These are phyloP conservation scores for Saccostrea glomerata DNA, from an alignment of 1,140 invertebrate genomes.

Conservation along the genomic window DNA sequence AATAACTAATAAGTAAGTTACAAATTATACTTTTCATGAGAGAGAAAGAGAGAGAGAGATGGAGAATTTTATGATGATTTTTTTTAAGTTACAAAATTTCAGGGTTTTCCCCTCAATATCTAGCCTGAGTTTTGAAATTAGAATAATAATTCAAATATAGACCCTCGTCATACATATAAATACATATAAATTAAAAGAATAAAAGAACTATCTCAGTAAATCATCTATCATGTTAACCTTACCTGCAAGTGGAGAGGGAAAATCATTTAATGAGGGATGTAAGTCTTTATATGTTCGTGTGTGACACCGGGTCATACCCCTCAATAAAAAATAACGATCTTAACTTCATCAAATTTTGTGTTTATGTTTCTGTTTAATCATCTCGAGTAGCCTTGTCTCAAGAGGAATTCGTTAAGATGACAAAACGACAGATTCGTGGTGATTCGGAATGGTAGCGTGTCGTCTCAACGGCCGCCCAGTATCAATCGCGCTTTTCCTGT, in stretches of 20 bases:
- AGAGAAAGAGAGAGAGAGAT: too few relatives aligned
- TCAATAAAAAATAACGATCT: conserved; percentile 37
- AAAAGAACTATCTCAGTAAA: neutral
- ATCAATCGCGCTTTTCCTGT: conserved; percentile 47
- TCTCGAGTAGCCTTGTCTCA: conserved; percentile 45
- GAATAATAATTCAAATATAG: neutral
- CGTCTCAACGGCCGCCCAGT: conserved; percentile 43
- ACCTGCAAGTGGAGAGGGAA: neutral
- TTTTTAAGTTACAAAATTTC: neutral
- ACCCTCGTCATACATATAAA: too few relatives aligned
- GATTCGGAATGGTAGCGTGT: conserved; percentile 50
- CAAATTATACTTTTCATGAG: too few relatives aligned
- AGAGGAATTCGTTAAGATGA: conserved; percentile 35
- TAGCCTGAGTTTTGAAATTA: neutral
- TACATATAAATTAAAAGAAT: neutral
- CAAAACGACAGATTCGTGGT: conserved; percentile 43
- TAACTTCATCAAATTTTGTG: conserved; percentile 32
- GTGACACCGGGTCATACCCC: conserved; percentile 18
- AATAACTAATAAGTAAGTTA: too few relatives aligned
- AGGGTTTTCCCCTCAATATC: neutral
- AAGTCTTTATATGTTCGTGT: conserved; percentile 26
- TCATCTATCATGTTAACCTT: neutral
- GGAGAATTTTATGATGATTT: neutral
- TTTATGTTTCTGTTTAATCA: conserved; percentile 44
- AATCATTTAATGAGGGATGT: conserved; percentile 5